Base-by-base conservation (phyloP, 2,797 vertebrate genomes). In the Phoxinus dragarum region DNA sequence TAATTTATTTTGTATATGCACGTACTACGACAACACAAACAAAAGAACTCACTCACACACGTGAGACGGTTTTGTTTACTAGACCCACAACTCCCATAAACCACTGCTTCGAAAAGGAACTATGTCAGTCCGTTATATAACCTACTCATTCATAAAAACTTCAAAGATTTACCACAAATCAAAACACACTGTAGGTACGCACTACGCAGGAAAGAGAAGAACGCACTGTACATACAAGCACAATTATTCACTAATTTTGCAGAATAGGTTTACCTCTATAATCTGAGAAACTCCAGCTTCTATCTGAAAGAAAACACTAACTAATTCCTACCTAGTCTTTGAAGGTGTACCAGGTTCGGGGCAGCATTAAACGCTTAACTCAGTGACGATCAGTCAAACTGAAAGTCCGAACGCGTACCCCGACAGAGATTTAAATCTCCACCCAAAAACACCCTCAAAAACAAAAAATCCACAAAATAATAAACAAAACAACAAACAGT, bases 41-140 rank as follows among this genome's bases (percentile, higher is more conserved):
- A 42, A 42, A 42, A 42, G 1, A 42, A 42, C 6, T 6, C 4
- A 4, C 36, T 38, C 36, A 38, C 36, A 5, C 36, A 38, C 40
- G 7, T 42, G 40, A 42, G 40, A 42, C 27, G 27, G 27, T 8
- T 1, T 4, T 4, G 36, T 38, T 36, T 38, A 69, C 36, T 1
- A 21, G 31, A 69, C 40, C 7, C 40, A 69, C 0, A 12, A 11
- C 19, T 69, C 19, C 67, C 10, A 11, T 69, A 69, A 69, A 1
- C 36, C 67, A 23, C 67, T 69, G 67, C 36, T 40, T 69, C 19
- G 3, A 38, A 38, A 1, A 36, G 31, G 17, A 69, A 12, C 21
- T 1, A 69, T 21, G 0, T 5, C 19, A 1, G 4, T 21, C 1
- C 0, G 1, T 69, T 23, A 10, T 17, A 1, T 10, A 10, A 69